Conservation (phyloP, 2,888 invertebrate species). For the Drosophila anomelani region DNA sequence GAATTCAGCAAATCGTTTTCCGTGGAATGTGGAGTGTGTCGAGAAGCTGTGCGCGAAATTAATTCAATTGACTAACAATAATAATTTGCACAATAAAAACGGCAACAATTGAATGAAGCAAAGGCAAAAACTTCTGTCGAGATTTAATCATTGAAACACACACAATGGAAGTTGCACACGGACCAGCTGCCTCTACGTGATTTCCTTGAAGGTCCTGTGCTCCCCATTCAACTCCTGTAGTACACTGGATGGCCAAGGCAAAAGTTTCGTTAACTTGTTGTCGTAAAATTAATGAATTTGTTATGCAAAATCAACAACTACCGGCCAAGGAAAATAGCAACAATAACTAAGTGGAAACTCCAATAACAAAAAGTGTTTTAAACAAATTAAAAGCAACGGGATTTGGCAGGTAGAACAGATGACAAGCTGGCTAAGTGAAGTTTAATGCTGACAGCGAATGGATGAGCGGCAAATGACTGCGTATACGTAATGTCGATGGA, state of each 20-base stretch:
- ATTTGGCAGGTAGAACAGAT: conserved; percentile 30
- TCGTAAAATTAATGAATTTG: conserved; percentile 75
- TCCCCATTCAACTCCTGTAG: conserved; percentile 31
- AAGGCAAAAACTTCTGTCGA: conserved; percentile 60
- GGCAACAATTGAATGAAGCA: conserved; percentile 67
- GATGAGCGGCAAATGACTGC: background rate
- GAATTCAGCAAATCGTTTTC: conserved; percentile 76
- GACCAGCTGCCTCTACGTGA: conserved; percentile 13
- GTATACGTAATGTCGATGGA: background rate
- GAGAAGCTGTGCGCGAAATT: conserved; percentile 57
- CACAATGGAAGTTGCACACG: conserved; percentile 50
- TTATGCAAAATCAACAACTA: conserved; percentile 77
- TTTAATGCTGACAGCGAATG: conserved; percentile 1
- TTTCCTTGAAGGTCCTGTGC: conserved; percentile 14
- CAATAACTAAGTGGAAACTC: conserved; percentile 27
- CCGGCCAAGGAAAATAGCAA: conserved; percentile 34
- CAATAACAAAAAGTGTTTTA: conserved; percentile 36
- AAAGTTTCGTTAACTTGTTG: conserved; percentile 43
- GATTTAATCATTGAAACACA: conserved; percentile 58
- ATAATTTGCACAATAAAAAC: conserved; percentile 79
- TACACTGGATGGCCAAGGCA: conserved; percentile 47
- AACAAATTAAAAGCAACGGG: conserved; percentile 56
- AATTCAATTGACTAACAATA: conserved; percentile 79
- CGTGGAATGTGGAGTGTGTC: conserved; percentile 24
- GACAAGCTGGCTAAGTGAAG: conserved; percentile 2